Conservation (phyloP, 2,113 vertebrate genomes). For the Halcyon malimbica region DNA sequence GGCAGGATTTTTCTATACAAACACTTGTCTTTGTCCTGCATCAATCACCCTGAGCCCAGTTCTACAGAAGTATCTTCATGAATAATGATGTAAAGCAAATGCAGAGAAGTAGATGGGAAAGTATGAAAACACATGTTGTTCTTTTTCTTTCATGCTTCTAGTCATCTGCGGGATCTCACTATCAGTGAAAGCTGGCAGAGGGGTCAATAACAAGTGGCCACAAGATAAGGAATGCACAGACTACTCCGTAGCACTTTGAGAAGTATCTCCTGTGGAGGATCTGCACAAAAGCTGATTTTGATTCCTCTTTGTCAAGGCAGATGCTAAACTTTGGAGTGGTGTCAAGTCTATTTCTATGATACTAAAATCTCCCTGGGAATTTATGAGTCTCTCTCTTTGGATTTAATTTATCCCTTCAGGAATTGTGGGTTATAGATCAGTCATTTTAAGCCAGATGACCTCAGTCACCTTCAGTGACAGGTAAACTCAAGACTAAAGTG, state of each 20-base stretch:
- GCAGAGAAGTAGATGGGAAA: background rate
- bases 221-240: background rate
- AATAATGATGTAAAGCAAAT: background rate
- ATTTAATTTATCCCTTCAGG: conserved; percentile 26
- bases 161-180: background rate
- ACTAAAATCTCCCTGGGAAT: background rate
- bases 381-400: background rate
- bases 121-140: background rate
- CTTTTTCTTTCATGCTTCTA: background rate
- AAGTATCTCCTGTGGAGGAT: background rate
- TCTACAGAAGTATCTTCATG: background rate
- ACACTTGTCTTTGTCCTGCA: background rate
- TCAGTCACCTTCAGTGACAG: background rate
- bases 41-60: background rate
- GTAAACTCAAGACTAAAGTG: conserved; percentile 8
- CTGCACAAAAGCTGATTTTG: background rate
- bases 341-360: conserved; percentile 21
- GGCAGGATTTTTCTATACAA: background rate
- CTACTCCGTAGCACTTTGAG: background rate
- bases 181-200: background rate
- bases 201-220: background rate
- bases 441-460: conserved; percentile 23
- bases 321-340: background rate
- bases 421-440: conserved; percentile 18
- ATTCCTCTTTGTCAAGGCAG: background rate